A percentile compares a stretch with the other conserved stretches of the same genome.
Conservation (phyloP, 2,113 vertebrate species). For the Promerops cafer region DNA sequence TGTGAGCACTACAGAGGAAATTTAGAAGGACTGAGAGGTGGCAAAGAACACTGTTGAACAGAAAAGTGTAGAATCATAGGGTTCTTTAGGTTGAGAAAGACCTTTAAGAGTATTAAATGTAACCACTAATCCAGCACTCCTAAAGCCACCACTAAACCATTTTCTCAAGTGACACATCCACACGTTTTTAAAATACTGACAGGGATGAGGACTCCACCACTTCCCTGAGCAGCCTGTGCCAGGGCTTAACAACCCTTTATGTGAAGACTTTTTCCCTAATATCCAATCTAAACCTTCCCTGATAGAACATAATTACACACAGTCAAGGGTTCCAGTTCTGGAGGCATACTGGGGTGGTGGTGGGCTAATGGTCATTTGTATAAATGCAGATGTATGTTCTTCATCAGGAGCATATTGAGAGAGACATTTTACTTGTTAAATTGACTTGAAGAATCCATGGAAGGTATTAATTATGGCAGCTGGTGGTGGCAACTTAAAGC, state of each 20-base stretch:
- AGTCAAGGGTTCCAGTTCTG: background rate
- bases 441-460: background rate
- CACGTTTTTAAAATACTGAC: rapidly evolving
- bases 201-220: background rate
- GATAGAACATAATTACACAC: background rate
- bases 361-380: background rate
- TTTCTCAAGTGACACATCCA: background rate
- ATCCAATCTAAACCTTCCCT: background rate
- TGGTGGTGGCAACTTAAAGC: background rate
- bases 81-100: background rate
- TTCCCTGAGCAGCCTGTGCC: background rate
- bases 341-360: background rate
- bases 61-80: background rate
- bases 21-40: background rate
- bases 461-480: background rate
- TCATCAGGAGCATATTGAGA: background rate
- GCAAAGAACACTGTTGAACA: background rate
- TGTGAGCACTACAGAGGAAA: background rate
- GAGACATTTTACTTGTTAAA: background rate
- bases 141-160: background rate
- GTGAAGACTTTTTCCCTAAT: background rate
- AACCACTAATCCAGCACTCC: background rate
- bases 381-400: background rate
- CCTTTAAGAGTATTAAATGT: background rate
- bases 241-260: background rate